Evolutionary conservation across 1,140 invertebrate species (phyloP).

Genomic region (Calliphora vicina): DNA sequence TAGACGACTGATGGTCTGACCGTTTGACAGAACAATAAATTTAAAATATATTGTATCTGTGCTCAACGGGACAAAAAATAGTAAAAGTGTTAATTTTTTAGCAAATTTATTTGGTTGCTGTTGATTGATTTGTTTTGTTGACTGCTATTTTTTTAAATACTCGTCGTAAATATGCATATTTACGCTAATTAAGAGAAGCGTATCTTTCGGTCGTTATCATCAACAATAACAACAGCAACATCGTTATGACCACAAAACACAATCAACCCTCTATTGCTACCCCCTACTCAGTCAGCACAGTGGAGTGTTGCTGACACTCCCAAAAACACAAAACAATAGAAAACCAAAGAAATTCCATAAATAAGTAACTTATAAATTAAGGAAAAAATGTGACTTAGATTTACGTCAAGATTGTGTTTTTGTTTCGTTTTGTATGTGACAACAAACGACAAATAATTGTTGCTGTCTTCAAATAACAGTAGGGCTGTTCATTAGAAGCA

Average conservation of each 20-base stretch:
- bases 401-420: conserved; percentile 2
- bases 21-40: too few species aligned
- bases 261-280: not conserved
- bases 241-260: not conserved
- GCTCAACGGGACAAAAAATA: not conserved
- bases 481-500: not conserved
- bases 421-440: not conserved
- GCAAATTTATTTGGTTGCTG: not conserved
- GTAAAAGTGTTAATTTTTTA: conserved; percentile 12
- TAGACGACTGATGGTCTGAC: too few species aligned
- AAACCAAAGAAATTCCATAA: not conserved
- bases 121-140: conserved; percentile 10
- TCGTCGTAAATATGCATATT: conserved; percentile 2
- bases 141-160: conserved; percentile 1
- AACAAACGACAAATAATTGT: not conserved
- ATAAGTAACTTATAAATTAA: not conserved
- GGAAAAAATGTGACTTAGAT: conserved; percentile 11
- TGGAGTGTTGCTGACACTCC: not conserved
- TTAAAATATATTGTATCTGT: too few species aligned
- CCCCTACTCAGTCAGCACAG: not conserved
- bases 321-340: too few species aligned
- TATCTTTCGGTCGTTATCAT: not conserved
- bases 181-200: not conserved
- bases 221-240: not conserved
- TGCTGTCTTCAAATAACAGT: not conserved